A percentile compares a stretch with the other conserved stretches of the same genome.
Evolutionary conservation across 2,113 vertebrate species (phyloP).

Genomic region (Acrocephalus kingi): DNA sequence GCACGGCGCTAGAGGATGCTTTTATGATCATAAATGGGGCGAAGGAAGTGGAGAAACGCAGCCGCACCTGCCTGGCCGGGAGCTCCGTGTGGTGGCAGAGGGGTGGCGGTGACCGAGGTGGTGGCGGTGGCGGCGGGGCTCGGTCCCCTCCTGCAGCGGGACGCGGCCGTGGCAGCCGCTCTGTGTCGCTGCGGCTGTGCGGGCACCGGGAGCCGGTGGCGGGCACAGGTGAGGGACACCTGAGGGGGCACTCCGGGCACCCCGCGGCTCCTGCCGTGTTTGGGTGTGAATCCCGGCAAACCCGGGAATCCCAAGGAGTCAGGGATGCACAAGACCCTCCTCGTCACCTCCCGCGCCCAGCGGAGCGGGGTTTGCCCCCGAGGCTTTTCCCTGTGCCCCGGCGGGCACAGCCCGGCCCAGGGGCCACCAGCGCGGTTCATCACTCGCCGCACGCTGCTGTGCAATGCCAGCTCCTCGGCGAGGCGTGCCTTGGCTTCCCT

Average conservation of each 20-base stretch:
- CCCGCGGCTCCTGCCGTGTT: neutral
- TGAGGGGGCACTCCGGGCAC: neutral
- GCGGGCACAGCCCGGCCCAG: neutral
- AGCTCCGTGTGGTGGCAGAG: neutral
- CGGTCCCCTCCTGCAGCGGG: neutral
- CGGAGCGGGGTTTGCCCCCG: fast-evolving
- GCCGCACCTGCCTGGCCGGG: neutral
- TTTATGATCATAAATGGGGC: neutral
- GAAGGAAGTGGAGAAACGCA: neutral
- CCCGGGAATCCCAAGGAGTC: fast-evolving
- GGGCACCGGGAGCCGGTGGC: neutral
- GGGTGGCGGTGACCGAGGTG: neutral
- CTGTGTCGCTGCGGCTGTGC: neutral
- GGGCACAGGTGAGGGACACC: neutral
- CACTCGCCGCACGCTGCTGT: neutral
- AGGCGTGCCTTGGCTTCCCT: neutral
- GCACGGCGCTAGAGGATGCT: neutral
- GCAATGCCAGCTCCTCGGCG: neutral
- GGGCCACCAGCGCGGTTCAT: neutral
- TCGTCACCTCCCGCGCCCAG: fast-evolving
- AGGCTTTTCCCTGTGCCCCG: neutral
- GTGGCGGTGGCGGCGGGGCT: neutral
- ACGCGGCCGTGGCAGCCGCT: neutral
- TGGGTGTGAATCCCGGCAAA: neutral
- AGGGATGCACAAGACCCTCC: neutral